Conservation (phyloP, 23 tunicate species). For the Ciona savignyi region DNA sequence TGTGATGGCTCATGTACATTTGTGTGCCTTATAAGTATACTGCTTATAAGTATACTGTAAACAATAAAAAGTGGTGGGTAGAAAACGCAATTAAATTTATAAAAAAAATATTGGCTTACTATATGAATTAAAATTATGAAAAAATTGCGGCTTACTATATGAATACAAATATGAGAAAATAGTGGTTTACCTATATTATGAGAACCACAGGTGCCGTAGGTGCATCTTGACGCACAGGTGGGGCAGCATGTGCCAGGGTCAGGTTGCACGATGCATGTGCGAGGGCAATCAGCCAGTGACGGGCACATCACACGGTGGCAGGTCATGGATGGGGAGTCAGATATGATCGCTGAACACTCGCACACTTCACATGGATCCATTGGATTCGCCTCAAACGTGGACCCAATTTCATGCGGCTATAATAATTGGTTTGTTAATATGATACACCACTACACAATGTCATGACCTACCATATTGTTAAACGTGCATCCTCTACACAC, state of each 20-base stretch:
- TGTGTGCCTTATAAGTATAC: no score
- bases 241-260: constrained; percentile 74
- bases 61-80: no score
- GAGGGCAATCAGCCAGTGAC: constrained; percentile 84
- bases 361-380: constrained; percentile 90
- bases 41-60: no score
- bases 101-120: no score
- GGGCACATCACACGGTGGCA: constrained; percentile 71
- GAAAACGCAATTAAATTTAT: no score
- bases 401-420: constrained; percentile 51
- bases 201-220: constrained; percentile 42
- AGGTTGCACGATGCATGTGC: constrained; percentile 63
- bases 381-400: constrained; percentile 48
- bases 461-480: constrained; percentile 26
- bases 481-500: constrained; percentile 56
- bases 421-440: no score
- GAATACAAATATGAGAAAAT: no score
- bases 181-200: no score
- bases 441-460: no score
- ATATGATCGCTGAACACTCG: constrained; percentile 25
- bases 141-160: no score
- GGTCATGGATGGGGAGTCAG: constrained; percentile 20
- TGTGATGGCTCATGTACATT: no score
- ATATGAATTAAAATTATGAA: no score
- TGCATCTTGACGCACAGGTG: constrained; percentile 48